Percentiles rank a stretch among this genome's conserved stretches.
Evolutionary conservation across 2,113 vertebrate genomes (phyloP).

Genomic region (Hirundichthys speculiger): DNA sequence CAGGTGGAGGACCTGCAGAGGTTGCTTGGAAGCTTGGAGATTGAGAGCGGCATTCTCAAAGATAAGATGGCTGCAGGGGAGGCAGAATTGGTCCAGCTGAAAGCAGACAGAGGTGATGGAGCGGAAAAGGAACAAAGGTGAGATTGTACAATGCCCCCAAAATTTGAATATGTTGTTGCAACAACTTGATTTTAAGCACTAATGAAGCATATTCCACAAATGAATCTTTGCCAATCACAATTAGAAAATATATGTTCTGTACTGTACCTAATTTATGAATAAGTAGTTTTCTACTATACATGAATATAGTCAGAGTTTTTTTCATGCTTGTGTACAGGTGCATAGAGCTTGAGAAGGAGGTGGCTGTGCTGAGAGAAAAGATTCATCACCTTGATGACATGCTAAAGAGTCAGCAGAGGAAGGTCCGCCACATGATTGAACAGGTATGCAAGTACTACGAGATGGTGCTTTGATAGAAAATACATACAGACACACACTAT

Average conservation of each 20-base stretch:
- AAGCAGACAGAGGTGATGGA: constrained; percentile 54
- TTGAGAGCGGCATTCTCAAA: constrained; percentile 81
- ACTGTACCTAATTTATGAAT: background rate
- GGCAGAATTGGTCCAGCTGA: constrained; percentile 80
- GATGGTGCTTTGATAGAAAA: too few relatives aligned
- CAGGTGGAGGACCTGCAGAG: constrained; percentile 83
- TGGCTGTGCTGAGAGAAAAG: constrained; percentile 85
- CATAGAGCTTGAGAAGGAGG: constrained; percentile 84
- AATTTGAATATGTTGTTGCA: background rate
- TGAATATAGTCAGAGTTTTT: background rate
- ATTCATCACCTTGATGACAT: constrained; percentile 93
- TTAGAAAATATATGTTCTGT: too few relatives aligned
- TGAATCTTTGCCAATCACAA: too few relatives aligned
- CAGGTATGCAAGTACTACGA: constrained; percentile 79
- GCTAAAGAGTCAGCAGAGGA: constrained; percentile 93
- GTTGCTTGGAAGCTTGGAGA: constrained; percentile 81
- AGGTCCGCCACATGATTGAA: constrained; percentile 95
- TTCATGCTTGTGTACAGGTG: constrained; percentile 67
- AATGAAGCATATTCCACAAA: too few relatives aligned
- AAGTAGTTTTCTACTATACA: background rate
- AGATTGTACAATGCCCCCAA: constrained; percentile 24
- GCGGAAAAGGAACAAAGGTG: constrained; percentile 79
- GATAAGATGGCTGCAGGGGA: constrained; percentile 81
- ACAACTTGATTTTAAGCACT: background rate
- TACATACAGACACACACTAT: constrained; percentile 4